Conservation (phyloP, 2,888 invertebrate species). For the Caenorhabditis sp. region DNA sequence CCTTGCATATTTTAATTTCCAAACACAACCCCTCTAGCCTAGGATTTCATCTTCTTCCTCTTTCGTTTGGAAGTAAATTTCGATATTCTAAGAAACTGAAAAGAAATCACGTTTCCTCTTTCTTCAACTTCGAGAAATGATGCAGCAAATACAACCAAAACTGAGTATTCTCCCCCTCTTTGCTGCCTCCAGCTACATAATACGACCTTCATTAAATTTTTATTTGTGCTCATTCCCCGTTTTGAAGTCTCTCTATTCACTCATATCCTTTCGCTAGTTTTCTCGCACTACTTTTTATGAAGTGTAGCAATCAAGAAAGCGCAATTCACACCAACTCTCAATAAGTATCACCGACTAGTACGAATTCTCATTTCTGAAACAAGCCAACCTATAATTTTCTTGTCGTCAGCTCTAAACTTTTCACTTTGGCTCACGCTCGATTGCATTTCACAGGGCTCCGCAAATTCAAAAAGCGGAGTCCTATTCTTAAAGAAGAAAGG, state of each 20-base stretch:
- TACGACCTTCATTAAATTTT: conserved; percentile 61
- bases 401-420: neutral
- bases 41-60: too few relatives aligned
- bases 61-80: conserved; percentile 8
- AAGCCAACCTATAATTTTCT: conserved; percentile 14
- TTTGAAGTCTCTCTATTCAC: conserved; percentile 55
- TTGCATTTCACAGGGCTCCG: conserved; percentile 15
- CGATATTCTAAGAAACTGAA: conserved; percentile 2
- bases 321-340: neutral
- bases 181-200: conserved; percentile 53
- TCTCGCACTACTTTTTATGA: conserved; percentile 26
- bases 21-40: neutral
- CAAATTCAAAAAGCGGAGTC: conserved; percentile 11
- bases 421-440: conserved; percentile 1
- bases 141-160: conserved; percentile 32
- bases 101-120: neutral
- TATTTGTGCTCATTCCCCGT: conserved; percentile 55
- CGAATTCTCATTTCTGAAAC: neutral
- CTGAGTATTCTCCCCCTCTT: conserved; percentile 28
- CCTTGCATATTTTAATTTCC: conserved; percentile 51
- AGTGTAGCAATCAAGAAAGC: conserved; percentile 19
- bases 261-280: conserved; percentile 19
- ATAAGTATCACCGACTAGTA: neutral
- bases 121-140: conserved; percentile 3
- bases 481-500: conserved; percentile 7